Conservation (phyloP, 2,797 vertebrate genomes). For the Simalia tracyae region DNA sequence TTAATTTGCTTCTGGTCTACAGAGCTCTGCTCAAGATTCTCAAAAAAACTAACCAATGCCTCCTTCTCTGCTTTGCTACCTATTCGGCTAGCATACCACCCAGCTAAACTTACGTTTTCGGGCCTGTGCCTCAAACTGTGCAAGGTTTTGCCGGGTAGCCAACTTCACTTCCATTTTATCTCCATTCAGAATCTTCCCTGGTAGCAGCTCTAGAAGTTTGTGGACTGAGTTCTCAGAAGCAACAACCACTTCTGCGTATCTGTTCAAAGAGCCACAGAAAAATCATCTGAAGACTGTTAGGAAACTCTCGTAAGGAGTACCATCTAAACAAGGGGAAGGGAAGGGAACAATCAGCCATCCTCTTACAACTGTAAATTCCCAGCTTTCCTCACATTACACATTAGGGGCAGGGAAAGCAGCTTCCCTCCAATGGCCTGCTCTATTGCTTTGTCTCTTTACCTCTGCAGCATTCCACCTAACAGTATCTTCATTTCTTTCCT, state of each 20-base stretch:
- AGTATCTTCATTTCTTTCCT: background rate
- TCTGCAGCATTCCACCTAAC: background rate
- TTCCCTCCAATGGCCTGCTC: background rate
- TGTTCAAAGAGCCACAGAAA: slow-evolving; percentile 39
- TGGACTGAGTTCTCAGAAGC: slow-evolving; percentile 87
- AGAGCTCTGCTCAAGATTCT: slow-evolving; percentile 5
- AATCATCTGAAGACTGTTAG: slow-evolving; percentile 4
- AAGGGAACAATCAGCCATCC: background rate
- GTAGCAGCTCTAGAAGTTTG: slow-evolving; percentile 85
- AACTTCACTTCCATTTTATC: slow-evolving; percentile 87
- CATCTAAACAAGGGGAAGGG: background rate
- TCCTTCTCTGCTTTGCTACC: background rate
- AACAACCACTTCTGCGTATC: slow-evolving; percentile 90
- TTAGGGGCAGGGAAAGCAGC: background rate
- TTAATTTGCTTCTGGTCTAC: slow-evolving; percentile 20
- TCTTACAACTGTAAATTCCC: background rate
- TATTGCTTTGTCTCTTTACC: background rate
- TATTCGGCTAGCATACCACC: slow-evolving; percentile 23
- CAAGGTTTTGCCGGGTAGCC: slow-evolving; percentile 86
- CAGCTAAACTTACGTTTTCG: slow-evolving; percentile 86
- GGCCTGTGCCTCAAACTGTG: slow-evolving; percentile 86
- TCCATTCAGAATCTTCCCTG: slow-evolving; percentile 84
- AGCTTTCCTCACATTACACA: background rate
- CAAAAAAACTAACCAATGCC: background rate
- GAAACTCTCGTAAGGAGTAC: background rate